Base-by-base conservation (phyloP, 2,888 invertebrate genomes). In the Agriopis leucophaearia region DNA sequence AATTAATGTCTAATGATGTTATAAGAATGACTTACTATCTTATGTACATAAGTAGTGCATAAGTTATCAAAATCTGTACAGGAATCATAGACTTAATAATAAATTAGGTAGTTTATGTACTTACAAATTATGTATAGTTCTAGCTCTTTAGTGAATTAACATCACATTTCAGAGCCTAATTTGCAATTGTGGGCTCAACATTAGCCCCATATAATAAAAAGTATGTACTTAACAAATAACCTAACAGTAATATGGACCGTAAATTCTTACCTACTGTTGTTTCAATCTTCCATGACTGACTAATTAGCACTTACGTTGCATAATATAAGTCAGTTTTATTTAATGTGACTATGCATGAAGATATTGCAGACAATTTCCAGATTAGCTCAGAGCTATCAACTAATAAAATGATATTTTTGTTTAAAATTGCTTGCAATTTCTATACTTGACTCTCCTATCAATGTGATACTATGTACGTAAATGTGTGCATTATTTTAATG, bases 401-500 rank as follows among this genome's bases (percentile, higher is more conserved):
- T 44, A 16, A 57, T 6, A 12, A 40, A 55, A 36, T 55, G 7
- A 2, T 59, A 56, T 59, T 61, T 55, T 69, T 57, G 38, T 58
- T 54, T 18, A 51, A 56, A 66, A 54, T 64, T 64, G 66, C 65
- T 69, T 72, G 66, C 67, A 57, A 65, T 68, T 51, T 66, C 64
- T 68, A 66, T 59, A 69, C 44, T 69, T 45, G 66, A 71, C 63
- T 68, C 64, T 67, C 57, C 66, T 73, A 67, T 69, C 58, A 57
- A 69, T 74, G 72, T 75, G 73, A 74, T 75, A 75, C 71, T 75
- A 71, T 63, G 68, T 75, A 75, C 73, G 73, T 73, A 72, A 74
- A 59, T 50, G 36, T 69, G 69, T 69, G 69, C 69, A 63, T 69
- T 69, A 69, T 59, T 62, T 54, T 42, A 59, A 66, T 65, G 65